These are phyloP conservation scores for Phymastichus coffea DNA, from an alignment of 1,140 invertebrate genomes.

Conservation along the genomic window DNA sequence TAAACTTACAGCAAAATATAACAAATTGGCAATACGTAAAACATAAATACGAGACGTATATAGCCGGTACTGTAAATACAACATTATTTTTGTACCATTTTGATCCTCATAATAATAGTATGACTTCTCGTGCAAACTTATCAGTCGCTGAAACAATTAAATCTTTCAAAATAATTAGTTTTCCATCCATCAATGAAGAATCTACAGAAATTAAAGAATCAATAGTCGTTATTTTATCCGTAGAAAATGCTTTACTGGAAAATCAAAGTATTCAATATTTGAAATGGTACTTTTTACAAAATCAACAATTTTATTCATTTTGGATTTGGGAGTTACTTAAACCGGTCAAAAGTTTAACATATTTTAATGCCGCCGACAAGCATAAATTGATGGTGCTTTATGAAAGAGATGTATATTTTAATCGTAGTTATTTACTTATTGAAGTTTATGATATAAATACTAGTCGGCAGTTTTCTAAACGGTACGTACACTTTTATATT, in stretches of 20 bases:
- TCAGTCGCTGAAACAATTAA: constrained; percentile 15
- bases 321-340: constrained; percentile 24
- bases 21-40: constrained; percentile 32
- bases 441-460: constrained; percentile 35
- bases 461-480: not conserved
- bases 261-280: constrained; percentile 16
- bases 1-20: not conserved
- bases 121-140: not conserved
- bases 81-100: constrained; percentile 26
- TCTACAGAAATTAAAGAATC: not conserved
- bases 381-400: constrained; percentile 34
- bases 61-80: constrained; percentile 20
- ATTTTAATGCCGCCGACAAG: constrained; percentile 20
- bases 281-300: constrained; percentile 33
- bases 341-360: constrained; percentile 28
- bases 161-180: constrained; percentile 30
- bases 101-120: not conserved
- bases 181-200: not conserved
- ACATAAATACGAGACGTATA: constrained; percentile 16
- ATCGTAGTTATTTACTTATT: constrained; percentile 18
- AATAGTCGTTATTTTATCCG: constrained; percentile 31
- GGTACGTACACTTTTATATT: too few species aligned
- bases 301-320: constrained; percentile 18
- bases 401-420: constrained; percentile 11
- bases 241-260: too few species aligned